Conservation (phyloP, 2,888 invertebrate genomes). For the Platycheirus albimanus region DNA sequence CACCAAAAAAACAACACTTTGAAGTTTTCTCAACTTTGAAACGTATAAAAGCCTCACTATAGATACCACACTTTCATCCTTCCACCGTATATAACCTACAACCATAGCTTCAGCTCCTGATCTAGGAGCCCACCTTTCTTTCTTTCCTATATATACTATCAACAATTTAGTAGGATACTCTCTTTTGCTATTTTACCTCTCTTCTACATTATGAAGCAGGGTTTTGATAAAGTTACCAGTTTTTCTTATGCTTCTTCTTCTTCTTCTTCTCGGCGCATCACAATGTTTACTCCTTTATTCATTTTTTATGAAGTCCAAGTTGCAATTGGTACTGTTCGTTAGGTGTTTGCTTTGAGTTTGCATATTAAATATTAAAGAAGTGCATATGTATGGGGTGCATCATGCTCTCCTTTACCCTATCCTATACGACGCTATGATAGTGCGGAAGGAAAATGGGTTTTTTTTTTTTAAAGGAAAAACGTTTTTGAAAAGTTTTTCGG, state of each 20-base stretch:
- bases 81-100: not conserved
- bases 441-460: conserved; percentile 29
- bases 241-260: no score
- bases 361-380: conserved; percentile 72
- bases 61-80: conserved; percentile 13
- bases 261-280: conserved; percentile 65
- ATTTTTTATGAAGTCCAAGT: conserved; percentile 74
- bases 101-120: no score
- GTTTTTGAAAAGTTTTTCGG: conserved; percentile 39
- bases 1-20: conserved; percentile 64
- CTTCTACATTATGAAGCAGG: conserved; percentile 61
- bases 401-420: no score
- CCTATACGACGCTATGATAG: no score
- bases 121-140: conserved; percentile 1
- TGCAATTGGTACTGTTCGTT: conserved; percentile 72
- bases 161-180: conserved; percentile 29
- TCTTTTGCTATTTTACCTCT: conserved; percentile 29
- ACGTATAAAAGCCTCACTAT: conserved; percentile 51
- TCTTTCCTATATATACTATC: conserved; percentile 22
- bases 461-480: conserved; percentile 51
- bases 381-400: conserved; percentile 35
- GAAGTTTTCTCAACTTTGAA: conserved; percentile 66
- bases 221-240: conserved; percentile 70
- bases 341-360: conserved; percentile 73
- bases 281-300: conserved; percentile 70